Percentiles rank a stretch among this genome's conserved stretches.
Evolutionary conservation across 2,797 vertebrate genomes (phyloP).

Genomic region (Glossophaga mutica): DNA sequence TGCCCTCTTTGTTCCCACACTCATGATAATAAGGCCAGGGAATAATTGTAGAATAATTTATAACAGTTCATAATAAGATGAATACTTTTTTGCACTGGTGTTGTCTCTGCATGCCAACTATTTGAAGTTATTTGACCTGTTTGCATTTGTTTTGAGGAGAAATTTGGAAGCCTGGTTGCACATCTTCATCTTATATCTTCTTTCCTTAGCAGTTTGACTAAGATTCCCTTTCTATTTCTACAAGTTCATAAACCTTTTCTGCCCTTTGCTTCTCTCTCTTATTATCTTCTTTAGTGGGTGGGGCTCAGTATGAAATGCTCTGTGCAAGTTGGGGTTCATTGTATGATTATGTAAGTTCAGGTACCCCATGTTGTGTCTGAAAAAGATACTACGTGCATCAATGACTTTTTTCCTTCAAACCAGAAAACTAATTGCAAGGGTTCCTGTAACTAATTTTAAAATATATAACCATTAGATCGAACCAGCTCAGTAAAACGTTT

Average conservation of each 20-base stretch:
- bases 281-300: not conserved
- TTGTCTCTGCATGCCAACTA: not conserved
- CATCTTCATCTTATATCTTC: not conserved
- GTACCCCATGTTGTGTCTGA: not conserved
- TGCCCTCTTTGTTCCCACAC: constrained; percentile 60
- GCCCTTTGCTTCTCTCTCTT: not conserved
- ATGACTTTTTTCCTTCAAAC: not conserved
- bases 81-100: not conserved
- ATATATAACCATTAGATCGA: not conserved
- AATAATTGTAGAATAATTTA: constrained; percentile 50
- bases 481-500: not conserved
- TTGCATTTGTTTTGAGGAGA: not conserved
- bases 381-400: not conserved
- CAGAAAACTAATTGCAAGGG: not conserved
- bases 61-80: constrained; percentile 52
- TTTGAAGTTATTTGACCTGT: not conserved
- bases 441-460: not conserved
- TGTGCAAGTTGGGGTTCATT: not conserved
- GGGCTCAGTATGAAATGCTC: not conserved
- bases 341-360: not conserved
- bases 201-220: not conserved
- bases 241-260: not conserved
- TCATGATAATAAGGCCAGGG: constrained; percentile 46
- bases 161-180: not conserved
- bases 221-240: not conserved